Base-by-base conservation (phyloP, 1,140 invertebrate species). In the Neodiprion virginianus region DNA sequence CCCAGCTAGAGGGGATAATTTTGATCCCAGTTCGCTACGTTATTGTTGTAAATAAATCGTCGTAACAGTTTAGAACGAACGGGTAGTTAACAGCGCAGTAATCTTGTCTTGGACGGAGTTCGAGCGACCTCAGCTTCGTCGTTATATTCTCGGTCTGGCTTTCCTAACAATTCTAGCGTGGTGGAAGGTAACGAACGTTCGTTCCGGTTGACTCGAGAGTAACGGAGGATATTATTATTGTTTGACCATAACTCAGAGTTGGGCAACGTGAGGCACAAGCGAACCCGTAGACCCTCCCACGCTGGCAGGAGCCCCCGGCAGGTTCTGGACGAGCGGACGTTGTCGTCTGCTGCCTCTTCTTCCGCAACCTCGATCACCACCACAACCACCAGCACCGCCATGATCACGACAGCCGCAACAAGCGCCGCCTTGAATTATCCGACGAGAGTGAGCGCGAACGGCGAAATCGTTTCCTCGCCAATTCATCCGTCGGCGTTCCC, bases 191-290 rank as follows among this genome's bases (percentile, higher is more conserved):
- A 61, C 11, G 11, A 61, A 61, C 53, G 53, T 47, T 69, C 67
- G 40, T 23, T 21, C 10, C 11, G 61, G 61, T 65, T 65, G 49
- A 80, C 23, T 74, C 76, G 72, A 76, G 76, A 81, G 77, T 82
- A 81, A 81, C 80, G 79, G 72, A 80, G 72, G 21, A 12, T 11
- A 61, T 21, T 23, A 69, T 47, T 21, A 23, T 69, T 69, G 67
- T 69, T 69, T 69, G 67, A 47, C 67, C 76, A 80, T 77, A 76
- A 83, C 82, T 82, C 85, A 87, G 86, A 88, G 81, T 79, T 87
- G 83, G 82, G 81, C 75, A 84, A 89, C 79, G 80, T 89, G 83
- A 83, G 88, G 83, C 88, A 82, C 82, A 88, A 87, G 77, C 85
- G 87, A 48, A 83, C 86, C 73, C 85, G 86, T 78, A 88, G 86